Percentiles rank a stretch among this genome's conserved stretches.
These are phyloP conservation scores for Drosophila paramelanica DNA, from an alignment of 2,888 invertebrate species.

Conservation along the genomic window DNA sequence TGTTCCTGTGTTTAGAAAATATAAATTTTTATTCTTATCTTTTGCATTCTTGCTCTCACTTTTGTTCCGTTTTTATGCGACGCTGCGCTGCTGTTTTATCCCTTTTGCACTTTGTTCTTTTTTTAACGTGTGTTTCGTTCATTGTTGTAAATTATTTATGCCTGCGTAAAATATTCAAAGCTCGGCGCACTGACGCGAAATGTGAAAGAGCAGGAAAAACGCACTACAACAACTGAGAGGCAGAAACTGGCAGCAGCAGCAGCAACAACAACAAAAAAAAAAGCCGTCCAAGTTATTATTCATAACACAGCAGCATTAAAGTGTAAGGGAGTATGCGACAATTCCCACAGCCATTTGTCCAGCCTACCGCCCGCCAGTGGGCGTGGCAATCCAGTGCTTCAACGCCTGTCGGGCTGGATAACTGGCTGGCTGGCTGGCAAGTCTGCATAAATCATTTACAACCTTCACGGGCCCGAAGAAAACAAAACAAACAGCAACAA, in stretches of 20 bases:
- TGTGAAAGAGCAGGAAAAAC: conserved; percentile 45
- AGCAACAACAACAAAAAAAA: conserved; percentile 37
- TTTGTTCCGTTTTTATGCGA: conserved; percentile 57
- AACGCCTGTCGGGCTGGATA: not conserved
- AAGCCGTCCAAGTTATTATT: conserved; percentile 82
- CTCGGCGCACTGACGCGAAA: conserved; percentile 63
- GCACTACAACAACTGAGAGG: conserved; percentile 44
- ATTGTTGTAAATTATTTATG: conserved; percentile 82
- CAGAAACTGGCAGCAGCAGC: conserved; percentile 18
- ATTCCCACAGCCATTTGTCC: conserved; percentile 78
- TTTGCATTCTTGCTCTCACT: conserved; percentile 62
- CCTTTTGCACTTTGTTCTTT: conserved; percentile 42
- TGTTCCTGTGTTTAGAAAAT: conserved; percentile 44
- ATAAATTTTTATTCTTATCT: conserved; percentile 79
- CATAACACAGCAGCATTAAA: conserved; percentile 83
- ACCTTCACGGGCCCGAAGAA: conserved; percentile 38
- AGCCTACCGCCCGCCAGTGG: conserved; percentile 26
- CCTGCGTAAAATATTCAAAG: conserved; percentile 81
- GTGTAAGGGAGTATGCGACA: conserved; percentile 79
- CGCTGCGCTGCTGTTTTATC: conserved; percentile 72
- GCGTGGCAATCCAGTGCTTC: conserved; percentile 13
- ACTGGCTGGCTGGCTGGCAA: conserved; percentile 41
- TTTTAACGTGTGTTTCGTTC: conserved; percentile 75
- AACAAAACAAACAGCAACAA: conserved; percentile 17
- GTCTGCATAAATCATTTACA: conserved; percentile 78